Evolutionary conservation across 1,140 invertebrate species (phyloP).

Genomic region (Pseudomyrmex pallidus): DNA sequence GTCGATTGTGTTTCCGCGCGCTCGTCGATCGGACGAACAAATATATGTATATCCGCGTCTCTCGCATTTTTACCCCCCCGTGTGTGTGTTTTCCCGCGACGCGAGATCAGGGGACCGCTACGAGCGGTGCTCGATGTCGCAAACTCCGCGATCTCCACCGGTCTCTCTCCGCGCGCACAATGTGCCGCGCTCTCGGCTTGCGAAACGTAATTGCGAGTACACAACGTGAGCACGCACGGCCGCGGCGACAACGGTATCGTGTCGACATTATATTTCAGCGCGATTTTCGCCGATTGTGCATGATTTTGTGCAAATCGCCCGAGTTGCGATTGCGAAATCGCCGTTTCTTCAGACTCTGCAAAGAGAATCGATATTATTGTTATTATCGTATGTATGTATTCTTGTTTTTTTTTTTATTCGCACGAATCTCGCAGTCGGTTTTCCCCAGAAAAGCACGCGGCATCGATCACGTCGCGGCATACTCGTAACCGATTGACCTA

Average conservation of each 20-base stretch:
- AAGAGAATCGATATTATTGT: too few relatives aligned
- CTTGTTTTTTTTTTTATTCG: neutral
- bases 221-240: neutral
- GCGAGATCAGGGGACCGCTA: too few relatives aligned
- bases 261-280: conserved; percentile 25
- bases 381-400: neutral
- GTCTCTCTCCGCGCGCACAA: neutral
- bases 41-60: neutral
- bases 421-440: neutral
- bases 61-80: conserved; percentile 9
- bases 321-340: neutral
- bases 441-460: neutral
- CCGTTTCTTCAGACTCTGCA: too few relatives aligned
- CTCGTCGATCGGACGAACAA: neutral
- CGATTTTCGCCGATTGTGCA: neutral
- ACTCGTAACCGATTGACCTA: conserved; percentile 58
- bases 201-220: conserved; percentile 43
- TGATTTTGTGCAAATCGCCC: too few relatives aligned
- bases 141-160: conserved; percentile 3
- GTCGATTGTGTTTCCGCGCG: neutral
- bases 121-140: neutral
- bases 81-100: conserved; percentile 12
- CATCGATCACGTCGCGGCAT: conserved; percentile 38
- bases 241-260: neutral
- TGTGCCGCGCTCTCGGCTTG: conserved; percentile 21